A percentile compares a stretch with the other conserved stretches of the same genome.
These are phyloP conservation scores for Melopsittacus undulatus DNA, from an alignment of 2,797 vertebrate species.

Conservation along the genomic window DNA sequence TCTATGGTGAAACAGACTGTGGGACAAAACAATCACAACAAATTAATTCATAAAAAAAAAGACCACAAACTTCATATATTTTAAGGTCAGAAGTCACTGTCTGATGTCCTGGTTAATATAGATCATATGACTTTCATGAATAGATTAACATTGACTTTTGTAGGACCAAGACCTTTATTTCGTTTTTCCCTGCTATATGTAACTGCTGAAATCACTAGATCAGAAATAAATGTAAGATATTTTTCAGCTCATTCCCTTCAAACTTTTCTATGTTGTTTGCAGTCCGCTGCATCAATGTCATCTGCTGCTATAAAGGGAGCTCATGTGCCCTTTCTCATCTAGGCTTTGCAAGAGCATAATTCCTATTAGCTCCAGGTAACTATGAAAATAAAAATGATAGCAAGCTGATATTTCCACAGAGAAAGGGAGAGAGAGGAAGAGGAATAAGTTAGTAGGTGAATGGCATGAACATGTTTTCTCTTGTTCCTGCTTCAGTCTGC, in stretches of 20 bases:
- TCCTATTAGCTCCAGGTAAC: neutral
- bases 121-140: neutral
- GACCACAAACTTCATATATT: neutral
- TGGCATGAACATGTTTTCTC: fast-evolving
- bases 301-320: neutral
- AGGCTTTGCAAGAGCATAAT: neutral
- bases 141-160: slow-evolving; percentile 25
- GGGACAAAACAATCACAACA: neutral
- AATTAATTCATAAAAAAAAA: neutral
- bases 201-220: neutral
- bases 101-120: neutral
- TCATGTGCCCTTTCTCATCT: slow-evolving; percentile 4
- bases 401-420: neutral
- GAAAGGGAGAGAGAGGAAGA: neutral
- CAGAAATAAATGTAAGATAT: slow-evolving; percentile 28
- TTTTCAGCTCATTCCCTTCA: slow-evolving; percentile 39
- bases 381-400: neutral
- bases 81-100: slow-evolving; percentile 22
- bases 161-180: slow-evolving; percentile 29
- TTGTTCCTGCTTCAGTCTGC: neutral
- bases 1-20: neutral
- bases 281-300: slow-evolving; percentile 1
- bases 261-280: slow-evolving; percentile 26
- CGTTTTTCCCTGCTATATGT: neutral
- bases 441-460: neutral